Conservation (phyloP, 2,797 vertebrate genomes). For the Phylloscopus collybita region DNA sequence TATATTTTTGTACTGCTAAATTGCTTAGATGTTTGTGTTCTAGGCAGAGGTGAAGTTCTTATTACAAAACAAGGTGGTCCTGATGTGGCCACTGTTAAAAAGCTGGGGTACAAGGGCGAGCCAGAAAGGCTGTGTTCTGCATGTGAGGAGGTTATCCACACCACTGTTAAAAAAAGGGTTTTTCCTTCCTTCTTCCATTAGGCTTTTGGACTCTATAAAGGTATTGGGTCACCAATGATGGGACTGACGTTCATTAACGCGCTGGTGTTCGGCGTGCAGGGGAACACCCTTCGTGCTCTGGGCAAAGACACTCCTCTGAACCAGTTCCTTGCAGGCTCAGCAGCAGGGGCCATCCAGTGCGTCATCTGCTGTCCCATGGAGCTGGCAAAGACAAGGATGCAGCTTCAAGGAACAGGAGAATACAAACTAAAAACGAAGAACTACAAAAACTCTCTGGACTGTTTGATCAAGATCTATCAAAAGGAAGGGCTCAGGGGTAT, state of each 20-base stretch:
- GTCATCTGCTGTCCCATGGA: conserved; percentile 98
- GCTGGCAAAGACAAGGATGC: conserved; percentile 96
- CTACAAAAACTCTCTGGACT: conserved; percentile 96
- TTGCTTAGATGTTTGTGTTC: background rate
- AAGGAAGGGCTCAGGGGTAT: conserved; percentile 89
- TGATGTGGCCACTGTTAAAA: background rate
- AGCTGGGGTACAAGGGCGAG: background rate
- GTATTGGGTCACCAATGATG: conserved; percentile 98
- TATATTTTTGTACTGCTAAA: background rate
- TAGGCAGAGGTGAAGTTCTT: background rate
- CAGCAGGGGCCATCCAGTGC: conserved; percentile 92
- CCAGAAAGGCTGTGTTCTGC: background rate
- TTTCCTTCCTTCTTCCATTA: conserved; percentile 54
- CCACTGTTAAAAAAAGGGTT: background rate
- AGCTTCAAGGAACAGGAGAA: conserved; percentile 93
- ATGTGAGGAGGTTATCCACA: background rate
- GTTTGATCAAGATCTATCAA: conserved; percentile 89
- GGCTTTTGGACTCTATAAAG: conserved; percentile 94
- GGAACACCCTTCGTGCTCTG: conserved; percentile 88
- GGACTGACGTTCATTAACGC: conserved; percentile 98
- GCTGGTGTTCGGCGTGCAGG: conserved; percentile 95
- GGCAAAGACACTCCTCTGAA: conserved; percentile 88
- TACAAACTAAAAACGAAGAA: conserved; percentile 84
- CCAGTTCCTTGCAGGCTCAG: conserved; percentile 93
- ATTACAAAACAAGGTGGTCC: background rate